Evolutionary conservation across 2,797 vertebrate species (phyloP), one percentile per base, ranked within the genome.

Genomic region (Toxotes lorentzi): DNA sequence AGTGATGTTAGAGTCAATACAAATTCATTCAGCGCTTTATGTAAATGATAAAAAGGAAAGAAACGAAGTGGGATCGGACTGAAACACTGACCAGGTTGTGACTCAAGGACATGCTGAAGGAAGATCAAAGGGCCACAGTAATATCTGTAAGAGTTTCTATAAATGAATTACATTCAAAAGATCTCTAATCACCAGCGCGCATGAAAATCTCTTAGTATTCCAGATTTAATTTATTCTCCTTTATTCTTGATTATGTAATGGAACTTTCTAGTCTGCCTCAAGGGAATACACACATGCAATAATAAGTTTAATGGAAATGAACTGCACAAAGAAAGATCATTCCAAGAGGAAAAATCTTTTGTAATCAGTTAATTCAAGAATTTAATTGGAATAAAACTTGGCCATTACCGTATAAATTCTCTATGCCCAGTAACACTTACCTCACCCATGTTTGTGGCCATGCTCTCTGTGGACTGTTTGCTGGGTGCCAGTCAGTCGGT

Each of bases 31-130:
- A 66, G 30, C n/a, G n/a, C 54, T 70, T 57, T 40, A 6, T 79
- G 77, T 69, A 76, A 79, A 84, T 78, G 19, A 83, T 67, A 54
- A 21, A 50, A 24, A 53, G 38, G 43, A 63, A 48, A 27, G 2
- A 67, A 57, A 80, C 53, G 0, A 73, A 64, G 61, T 14, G 68
- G 53, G 68, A 74, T 78, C 78, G 75, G 40, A 63, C 23, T 14
- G 35, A 56, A 48, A 27, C 69, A 32, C 38, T 30, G 27, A 78
- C 62, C 27, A 40, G 54, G 67, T 17, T 32, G n/a, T 24, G 40
- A 73, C 43, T 76, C 58, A 75, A 83, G 73, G 70, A 78, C 58
- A 43, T 24, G 43, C 38, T 11, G 6, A 30, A 34, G 40, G 7
- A 63, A 48, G 45, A 69, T 69, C 32, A 68, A 50, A 73, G 24